Evolutionary conservation across 2,797 vertebrate species (phyloP), one percentile per base, ranked within the genome.

Genomic region (Hirundo rustica): DNA sequence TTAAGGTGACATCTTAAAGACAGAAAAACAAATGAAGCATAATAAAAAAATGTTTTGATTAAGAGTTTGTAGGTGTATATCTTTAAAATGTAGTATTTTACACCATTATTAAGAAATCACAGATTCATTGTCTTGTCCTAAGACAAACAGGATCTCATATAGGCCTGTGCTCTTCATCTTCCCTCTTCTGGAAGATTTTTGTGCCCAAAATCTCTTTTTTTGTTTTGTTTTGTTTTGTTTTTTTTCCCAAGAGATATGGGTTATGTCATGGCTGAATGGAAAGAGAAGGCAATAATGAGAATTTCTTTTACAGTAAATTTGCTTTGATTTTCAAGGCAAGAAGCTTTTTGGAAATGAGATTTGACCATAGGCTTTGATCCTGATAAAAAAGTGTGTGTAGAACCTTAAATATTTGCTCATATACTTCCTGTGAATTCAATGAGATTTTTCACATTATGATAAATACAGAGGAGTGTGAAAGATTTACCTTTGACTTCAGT

Each of bases 301-400:
- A 71, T 71, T 87, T 85, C 18, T 79, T 82, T 93, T 85, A 19
- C 19, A 51, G 18, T 67, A 87, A 77, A 85, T 85, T 30, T 60
- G 4, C 57, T 92, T 92, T 89, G 45, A 82, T 87, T 94, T 79
- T 60, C 70, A 87, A 89, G 19, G 45, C 23, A 93, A 82, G 53
- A 71, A 83, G n/a, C 14, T 61, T 82, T 87, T 54, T 61, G 75
- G 81, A 85, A 94, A 82, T 61, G 36, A 80, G 36, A 84, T 54
- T 30, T 93, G 80, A 89, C 34, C 65, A 64, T 58, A 51, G 57
- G 64, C 57, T 87, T 92, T 91, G 81, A 92, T 87, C 61, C 68
- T 87, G 20, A 15, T 61, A 25, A 79, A 62, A 65, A 81, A 65
- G 45, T 54, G 8, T 18, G 5, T 5, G 14, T 58, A 44, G 29